Percentiles rank a stretch among this genome's conserved stretches.
Evolutionary conservation across 2,797 vertebrate genomes (phyloP).

Genomic region (Jordanella pulchra): DNA sequence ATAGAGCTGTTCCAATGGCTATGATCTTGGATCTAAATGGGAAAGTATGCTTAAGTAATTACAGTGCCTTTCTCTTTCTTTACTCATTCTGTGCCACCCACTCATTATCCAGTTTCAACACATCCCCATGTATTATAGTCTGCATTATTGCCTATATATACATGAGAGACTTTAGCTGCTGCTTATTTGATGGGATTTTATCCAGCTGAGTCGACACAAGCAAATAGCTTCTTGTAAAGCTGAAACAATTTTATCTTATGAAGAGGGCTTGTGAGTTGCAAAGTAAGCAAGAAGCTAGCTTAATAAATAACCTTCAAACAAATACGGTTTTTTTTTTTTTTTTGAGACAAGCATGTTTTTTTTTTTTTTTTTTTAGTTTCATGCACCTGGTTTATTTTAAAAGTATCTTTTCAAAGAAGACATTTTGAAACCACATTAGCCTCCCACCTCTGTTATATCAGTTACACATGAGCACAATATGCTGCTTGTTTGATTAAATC

Average conservation of each 20-base stretch:
- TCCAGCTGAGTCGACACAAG: conserved; percentile 24
- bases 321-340: not conserved
- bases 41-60: conserved; percentile 74
- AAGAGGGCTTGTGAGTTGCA: conserved; percentile 18
- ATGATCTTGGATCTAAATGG: conserved; percentile 64
- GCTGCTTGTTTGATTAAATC: conserved; percentile 63
- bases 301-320: conserved; percentile 45
- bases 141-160: conserved; percentile 73
- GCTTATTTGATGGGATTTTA: conserved; percentile 42
- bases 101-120: conserved; percentile 80
- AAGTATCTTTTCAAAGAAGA: conserved; percentile 34
- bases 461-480: conserved; percentile 65
- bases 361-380: conserved; percentile 20
- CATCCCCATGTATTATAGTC: conserved; percentile 60
- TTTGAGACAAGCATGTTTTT: conserved; percentile 6
- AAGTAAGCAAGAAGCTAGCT: conserved; percentile 34
- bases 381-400: conserved; percentile 32
- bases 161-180: conserved; percentile 42
- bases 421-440: conserved; percentile 34
- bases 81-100: conserved; percentile 73
- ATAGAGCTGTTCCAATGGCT: conserved; percentile 67
- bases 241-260: conserved; percentile 6
- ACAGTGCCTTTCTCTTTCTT: conserved; percentile 74
- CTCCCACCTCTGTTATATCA: conserved; percentile 53
- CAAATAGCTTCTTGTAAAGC: conserved; percentile 37